These are phyloP conservation scores for Chaetops frenatus DNA, from an alignment of 2,113 vertebrate species.

Conservation along the genomic window DNA sequence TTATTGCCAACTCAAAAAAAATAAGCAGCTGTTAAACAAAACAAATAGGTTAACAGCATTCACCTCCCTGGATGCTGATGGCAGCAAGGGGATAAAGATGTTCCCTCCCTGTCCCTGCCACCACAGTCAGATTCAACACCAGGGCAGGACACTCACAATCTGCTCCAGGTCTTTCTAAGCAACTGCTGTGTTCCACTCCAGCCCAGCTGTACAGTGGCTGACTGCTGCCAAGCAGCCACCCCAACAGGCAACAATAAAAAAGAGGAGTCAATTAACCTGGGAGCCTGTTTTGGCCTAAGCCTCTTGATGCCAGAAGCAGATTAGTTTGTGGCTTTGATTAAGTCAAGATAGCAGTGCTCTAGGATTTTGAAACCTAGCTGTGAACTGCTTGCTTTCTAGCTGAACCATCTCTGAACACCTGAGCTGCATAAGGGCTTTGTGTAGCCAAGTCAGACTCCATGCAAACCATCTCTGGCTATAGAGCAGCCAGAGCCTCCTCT, in stretches of 20 bases:
- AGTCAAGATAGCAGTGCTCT: neutral
- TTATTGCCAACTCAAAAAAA: neutral
- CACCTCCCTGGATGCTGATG: neutral
- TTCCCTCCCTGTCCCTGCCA: neutral
- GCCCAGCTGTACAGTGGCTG: neutral
- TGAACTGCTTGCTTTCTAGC: neutral
- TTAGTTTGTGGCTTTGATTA: constrained; percentile 26
- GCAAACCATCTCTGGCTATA: neutral
- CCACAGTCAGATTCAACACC: neutral
- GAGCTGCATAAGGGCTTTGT: neutral
- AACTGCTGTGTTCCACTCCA: constrained; percentile 2
- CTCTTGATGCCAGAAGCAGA: constrained; percentile 49
- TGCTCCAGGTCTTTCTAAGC: neutral
- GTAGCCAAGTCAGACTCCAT: neutral
- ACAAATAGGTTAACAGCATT: neutral
- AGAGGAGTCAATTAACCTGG: constrained; percentile 59
- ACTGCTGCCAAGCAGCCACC: constrained; percentile 3
- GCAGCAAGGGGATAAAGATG: neutral
- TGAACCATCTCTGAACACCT: neutral
- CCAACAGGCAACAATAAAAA: constrained; percentile 46
- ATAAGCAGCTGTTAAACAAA: neutral
- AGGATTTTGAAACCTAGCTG: neutral
- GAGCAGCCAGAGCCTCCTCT: neutral
- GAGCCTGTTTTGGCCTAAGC: neutral
- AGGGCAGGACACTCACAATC: neutral